Evolutionary conservation across 2,797 vertebrate genomes (phyloP).

Genomic region (Todus mexicanus): DNA sequence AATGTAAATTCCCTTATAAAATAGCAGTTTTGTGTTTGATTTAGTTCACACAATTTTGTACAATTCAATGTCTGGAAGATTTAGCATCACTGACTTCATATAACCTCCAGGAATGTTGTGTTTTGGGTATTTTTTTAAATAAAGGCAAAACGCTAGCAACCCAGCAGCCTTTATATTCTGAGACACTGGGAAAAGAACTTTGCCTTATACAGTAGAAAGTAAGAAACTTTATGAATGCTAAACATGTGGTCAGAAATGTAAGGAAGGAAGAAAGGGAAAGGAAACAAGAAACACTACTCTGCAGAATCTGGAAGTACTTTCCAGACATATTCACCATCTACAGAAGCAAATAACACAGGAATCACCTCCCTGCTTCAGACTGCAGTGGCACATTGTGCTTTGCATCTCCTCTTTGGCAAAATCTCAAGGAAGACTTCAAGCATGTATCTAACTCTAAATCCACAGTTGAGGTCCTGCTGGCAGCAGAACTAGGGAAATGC

Average conservation of each 20-base stretch:
- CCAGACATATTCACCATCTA: background rate
- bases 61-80: background rate
- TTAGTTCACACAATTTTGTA: background rate
- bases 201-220: background rate
- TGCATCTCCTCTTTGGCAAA: background rate
- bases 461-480: conserved; percentile 15
- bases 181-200: background rate
- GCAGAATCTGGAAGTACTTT: background rate
- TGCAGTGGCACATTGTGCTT: fast-evolving
- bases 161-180: background rate
- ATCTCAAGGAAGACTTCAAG: background rate
- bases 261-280: no score
- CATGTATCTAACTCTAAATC: background rate
- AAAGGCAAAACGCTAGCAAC: background rate
- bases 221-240: background rate
- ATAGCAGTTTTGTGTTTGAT: background rate
- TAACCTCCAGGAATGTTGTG: background rate
- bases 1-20: background rate
- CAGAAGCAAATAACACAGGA: background rate
- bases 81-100: background rate
- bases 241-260: background rate
- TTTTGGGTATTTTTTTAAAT: background rate
- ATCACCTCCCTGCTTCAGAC: background rate
- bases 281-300: background rate
- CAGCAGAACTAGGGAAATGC: conserved; percentile 25